Percentiles rank a stretch among this genome's conserved stretches.
Evolutionary conservation across 2,113 vertebrate species (phyloP).

Genomic region (Sclerurus mexicanus): DNA sequence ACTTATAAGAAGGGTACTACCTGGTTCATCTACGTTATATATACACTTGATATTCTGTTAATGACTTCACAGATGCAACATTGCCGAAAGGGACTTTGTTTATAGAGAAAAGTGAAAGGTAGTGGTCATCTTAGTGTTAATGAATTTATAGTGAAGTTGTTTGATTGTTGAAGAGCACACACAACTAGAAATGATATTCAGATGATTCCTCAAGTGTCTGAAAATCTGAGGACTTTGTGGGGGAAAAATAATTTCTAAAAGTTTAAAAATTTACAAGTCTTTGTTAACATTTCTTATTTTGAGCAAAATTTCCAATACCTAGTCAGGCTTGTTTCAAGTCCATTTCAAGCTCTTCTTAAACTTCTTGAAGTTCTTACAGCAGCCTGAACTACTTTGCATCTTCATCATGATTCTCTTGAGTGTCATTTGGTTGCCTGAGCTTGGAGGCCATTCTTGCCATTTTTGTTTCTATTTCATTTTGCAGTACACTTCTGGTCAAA

Average conservation of each 20-base stretch:
- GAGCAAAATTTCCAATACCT: neutral
- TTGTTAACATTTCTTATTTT: neutral
- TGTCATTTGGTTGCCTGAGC: neutral
- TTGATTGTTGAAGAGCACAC: neutral
- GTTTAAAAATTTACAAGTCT: neutral
- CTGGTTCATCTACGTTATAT: neutral
- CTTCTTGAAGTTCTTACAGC: neutral
- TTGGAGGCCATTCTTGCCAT: neutral
- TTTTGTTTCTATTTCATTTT: neutral
- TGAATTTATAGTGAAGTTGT: neutral
- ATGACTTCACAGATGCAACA: neutral
- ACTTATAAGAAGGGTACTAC: neutral
- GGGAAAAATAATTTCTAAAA: neutral
- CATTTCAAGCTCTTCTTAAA: neutral
- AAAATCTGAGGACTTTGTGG: neutral
- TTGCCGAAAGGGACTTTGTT: neutral
- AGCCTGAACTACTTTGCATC: neutral
- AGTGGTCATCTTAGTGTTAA: neutral
- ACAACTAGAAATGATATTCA: neutral
- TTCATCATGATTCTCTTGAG: neutral
- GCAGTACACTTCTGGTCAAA: neutral
- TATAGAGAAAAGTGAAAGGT: neutral
- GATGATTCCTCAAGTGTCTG: neutral
- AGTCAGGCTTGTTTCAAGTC: neutral
- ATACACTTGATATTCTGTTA: neutral